phyloP scores from a whole-genome alignment of 2,113 vertebrate genomes.

The Datnioides undecimradiatus region DNA sequence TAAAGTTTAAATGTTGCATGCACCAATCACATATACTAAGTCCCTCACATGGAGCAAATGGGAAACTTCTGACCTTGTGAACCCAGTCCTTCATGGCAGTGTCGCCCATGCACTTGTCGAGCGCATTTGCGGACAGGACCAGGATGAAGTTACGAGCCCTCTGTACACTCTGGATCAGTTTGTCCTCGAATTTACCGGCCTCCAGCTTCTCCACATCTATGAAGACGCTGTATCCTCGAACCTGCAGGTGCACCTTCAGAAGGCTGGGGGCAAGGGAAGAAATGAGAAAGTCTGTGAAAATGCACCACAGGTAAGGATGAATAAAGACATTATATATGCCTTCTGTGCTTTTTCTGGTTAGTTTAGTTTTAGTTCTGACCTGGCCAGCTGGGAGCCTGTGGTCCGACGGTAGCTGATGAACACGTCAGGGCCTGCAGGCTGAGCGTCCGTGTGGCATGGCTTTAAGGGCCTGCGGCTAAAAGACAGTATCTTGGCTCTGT shows the following conservation, averaged over 20 bases:
- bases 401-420: conserved; percentile 97
- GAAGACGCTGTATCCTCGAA: conserved; percentile 95
- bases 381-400: conserved; percentile 96
- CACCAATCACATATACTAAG: not conserved
- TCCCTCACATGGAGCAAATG: not conserved
- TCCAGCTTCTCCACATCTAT: conserved; percentile 98
- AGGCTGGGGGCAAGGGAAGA: conserved; percentile 81
- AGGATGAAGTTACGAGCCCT: conserved; percentile 93
- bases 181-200: conserved; percentile 96
- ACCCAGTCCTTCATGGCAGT: conserved; percentile 95
- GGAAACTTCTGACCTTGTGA: conserved; percentile 88
- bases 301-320: not conserved
- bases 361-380: conserved; percentile 81
- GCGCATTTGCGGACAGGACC: conserved; percentile 89
- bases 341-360: too few species aligned
- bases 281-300: not conserved
- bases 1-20: not conserved
- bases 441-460: conserved; percentile 81
- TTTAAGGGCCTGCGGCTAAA: conserved; percentile 82
- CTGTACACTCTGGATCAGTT: conserved; percentile 93
- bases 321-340: not conserved
- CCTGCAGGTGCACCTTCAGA: conserved; percentile 96
- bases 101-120: conserved; percentile 97
- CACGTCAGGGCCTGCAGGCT: conserved; percentile 88
- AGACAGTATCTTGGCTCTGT: conserved; percentile 90